Conservation (phyloP, 2,888 invertebrate genomes). For the Diloba caeruleocephala region DNA sequence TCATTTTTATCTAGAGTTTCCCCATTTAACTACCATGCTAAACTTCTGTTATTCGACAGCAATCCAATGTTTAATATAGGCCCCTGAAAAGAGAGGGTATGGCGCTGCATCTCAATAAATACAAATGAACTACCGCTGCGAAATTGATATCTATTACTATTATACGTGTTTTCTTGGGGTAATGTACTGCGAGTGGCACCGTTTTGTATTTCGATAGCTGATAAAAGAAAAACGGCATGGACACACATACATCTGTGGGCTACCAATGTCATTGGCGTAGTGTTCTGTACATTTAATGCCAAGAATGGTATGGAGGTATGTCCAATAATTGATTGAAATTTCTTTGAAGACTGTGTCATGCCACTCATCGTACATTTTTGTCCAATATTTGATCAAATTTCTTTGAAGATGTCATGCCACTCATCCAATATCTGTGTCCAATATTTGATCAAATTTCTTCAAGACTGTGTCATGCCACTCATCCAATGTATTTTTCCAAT, state of each 20-base stretch:
- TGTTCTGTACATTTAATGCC: conserved; percentile 3
- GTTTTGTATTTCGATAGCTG: conserved; percentile 6
- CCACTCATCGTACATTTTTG: no score
- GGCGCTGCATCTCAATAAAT: conserved; percentile 28
- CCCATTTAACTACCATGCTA: no score
- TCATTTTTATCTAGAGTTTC: no score
- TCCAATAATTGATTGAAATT: no score
- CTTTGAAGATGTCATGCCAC: no score
- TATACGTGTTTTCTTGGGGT: conserved; percentile 11
- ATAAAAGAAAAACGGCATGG: conserved; percentile 15
- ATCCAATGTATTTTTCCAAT: no score
- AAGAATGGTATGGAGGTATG: no score
- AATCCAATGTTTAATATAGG: conserved; percentile 9
- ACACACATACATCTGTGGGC: conserved; percentile 8
- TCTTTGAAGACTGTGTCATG: no score
- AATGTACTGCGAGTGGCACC: conserved; percentile 26
- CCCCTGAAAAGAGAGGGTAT: conserved; percentile 17
- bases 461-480: no score
- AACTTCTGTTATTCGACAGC: background rate
- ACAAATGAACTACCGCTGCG: conserved; percentile 25
- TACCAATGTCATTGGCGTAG: conserved; percentile 1
- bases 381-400: no score
- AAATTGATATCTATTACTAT: conserved; percentile 38
- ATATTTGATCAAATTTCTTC: no score
- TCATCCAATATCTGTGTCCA: no score